Conservation (phyloP, 2,888 invertebrate species). For the Teleogryllus oceanicus region DNA sequence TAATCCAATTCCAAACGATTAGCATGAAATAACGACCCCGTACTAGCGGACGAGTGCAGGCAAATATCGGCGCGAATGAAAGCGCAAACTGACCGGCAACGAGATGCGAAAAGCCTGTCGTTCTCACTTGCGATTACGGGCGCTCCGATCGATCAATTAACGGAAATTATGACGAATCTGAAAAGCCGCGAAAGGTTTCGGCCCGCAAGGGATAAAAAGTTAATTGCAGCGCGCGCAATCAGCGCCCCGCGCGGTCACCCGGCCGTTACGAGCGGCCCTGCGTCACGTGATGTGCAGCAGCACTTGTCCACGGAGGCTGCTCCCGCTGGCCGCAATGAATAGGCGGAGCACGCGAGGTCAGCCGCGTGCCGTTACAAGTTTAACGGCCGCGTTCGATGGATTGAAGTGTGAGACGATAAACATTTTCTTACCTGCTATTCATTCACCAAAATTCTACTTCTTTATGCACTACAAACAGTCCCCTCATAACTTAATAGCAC, state of each 20-base stretch:
- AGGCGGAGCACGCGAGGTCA: neutral
- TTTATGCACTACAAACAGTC: neutral
- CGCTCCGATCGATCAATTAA: neutral
- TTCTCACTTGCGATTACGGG: neutral
- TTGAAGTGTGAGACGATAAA: neutral
- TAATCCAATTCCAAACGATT: too few species aligned
- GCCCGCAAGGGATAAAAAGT: neutral
- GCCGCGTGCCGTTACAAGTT: neutral
- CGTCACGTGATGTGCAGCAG: neutral
- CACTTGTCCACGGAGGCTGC: too few species aligned
- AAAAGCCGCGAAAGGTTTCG: neutral
- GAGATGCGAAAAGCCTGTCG: constrained; percentile 1
- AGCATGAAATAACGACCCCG: too few species aligned
- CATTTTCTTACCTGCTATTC: too few species aligned
- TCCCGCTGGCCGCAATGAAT: too few species aligned
- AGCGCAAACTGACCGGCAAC: neutral
- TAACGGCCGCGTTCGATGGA: neutral
- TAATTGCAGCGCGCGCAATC: neutral
- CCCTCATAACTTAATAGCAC: neutral
- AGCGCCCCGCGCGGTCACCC: neutral
- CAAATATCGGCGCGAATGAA: too few species aligned
- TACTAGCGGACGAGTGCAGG: too few species aligned
- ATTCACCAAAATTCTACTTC: neutral
- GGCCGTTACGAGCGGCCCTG: neutral
- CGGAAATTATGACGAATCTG: neutral